phyloP scores from a whole-genome alignment of 2,888 invertebrate genomes.

The Pyrrhia umbra region DNA sequence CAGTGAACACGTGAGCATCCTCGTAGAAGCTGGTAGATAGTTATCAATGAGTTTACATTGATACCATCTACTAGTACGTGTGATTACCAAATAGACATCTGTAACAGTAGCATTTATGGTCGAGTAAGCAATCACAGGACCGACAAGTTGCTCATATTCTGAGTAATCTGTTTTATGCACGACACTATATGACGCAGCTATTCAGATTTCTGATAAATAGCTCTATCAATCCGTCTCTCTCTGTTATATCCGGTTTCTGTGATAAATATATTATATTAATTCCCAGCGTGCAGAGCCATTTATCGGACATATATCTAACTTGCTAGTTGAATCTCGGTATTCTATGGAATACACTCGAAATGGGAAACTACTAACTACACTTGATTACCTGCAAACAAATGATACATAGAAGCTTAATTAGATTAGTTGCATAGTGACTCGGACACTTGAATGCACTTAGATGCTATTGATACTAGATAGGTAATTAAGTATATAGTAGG shows the following conservation, averaged over 20 bases:
- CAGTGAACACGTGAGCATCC: neutral
- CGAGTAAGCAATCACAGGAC: conserved; percentile 3
- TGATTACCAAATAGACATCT: neutral
- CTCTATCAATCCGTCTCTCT: conserved; percentile 37
- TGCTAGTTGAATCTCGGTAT: conserved; percentile 4
- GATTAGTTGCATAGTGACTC: conserved; percentile 22
- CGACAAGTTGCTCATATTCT: conserved; percentile 1
- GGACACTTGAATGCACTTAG: conserved; percentile 13
- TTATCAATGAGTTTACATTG: conserved; percentile 9
- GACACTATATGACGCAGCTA: conserved; percentile 8
- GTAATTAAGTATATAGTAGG: neutral
- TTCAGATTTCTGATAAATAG: conserved; percentile 49
- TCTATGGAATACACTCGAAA: conserved; percentile 13
- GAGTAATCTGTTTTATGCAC: conserved; percentile 23
- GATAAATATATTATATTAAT: conserved; percentile 45
- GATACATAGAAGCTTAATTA: conserved; percentile 14
- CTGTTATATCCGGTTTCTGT: conserved; percentile 46
- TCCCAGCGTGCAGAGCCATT: conserved; percentile 26
- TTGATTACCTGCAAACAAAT: conserved; percentile 27
- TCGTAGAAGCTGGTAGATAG: neutral
- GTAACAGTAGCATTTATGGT: conserved; percentile 25
- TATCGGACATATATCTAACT: conserved; percentile 13
- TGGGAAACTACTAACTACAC: conserved; percentile 13
- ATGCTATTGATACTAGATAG: conserved; percentile 3
- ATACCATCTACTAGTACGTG: neutral